Percentiles rank a stretch among this genome's conserved stretches.
These are phyloP conservation scores for Paramacrobiotus metropolitanus DNA, from an alignment of 1,140 invertebrate species.

Conservation along the genomic window DNA sequence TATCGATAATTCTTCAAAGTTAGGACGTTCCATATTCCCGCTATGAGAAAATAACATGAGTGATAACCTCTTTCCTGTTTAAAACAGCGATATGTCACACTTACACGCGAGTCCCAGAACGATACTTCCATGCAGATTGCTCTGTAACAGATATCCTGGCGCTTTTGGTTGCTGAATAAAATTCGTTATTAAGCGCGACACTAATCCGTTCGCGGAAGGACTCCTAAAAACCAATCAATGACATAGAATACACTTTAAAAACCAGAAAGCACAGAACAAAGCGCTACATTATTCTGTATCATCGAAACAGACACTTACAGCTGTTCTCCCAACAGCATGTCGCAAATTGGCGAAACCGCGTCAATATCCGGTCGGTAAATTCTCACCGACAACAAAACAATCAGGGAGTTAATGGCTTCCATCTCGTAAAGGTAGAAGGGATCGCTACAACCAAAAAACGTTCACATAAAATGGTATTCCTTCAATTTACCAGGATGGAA, in stretches of 20 bases:
- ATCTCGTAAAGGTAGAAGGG: conserved; percentile 25
- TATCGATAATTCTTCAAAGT: conserved; percentile 31
- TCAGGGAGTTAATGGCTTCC: conserved; percentile 60
- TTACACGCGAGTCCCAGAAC: conserved; percentile 55
- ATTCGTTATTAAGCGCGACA: conserved; percentile 53
- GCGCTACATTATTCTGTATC: conserved; percentile 2
- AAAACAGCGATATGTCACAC: conserved; percentile 14
- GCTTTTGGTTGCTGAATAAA: conserved; percentile 47
- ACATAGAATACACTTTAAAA: not conserved
- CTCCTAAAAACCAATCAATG: conserved; percentile 16
- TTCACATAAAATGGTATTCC: not conserved
- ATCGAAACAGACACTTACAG: conserved; percentile 19
- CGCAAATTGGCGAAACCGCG: conserved; percentile 36
- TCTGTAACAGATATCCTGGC: conserved; percentile 37
- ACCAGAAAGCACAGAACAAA: conserved; percentile 11
- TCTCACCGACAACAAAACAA: conserved; percentile 65
- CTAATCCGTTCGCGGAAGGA: conserved; percentile 25
- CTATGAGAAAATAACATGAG: conserved; percentile 22
- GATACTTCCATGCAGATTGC: conserved; percentile 41
- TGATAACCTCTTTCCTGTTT: not conserved
- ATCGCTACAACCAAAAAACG: not conserved
- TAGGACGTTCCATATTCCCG: conserved; percentile 54
- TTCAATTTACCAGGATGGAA: no score
- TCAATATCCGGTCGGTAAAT: conserved; percentile 46
- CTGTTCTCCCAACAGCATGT: conserved; percentile 27